Percentiles rank a stretch among this genome's conserved stretches.
phyloP scores from a whole-genome alignment of 1,140 invertebrate genomes.

The Hylaeus anthracinus region DNA sequence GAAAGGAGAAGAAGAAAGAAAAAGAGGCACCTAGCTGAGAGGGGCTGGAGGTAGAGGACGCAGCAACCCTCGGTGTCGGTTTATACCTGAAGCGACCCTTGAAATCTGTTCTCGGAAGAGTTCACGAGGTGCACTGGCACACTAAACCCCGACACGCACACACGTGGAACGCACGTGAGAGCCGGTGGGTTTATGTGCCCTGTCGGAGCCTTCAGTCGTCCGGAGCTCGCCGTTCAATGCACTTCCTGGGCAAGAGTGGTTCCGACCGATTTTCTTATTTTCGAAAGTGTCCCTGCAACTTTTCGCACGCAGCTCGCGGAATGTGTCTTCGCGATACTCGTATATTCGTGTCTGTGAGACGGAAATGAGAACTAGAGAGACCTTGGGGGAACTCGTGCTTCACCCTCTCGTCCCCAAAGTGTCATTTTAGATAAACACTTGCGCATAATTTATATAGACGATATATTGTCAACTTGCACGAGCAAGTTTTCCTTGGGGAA shows the following conservation, averaged over 20 bases:
- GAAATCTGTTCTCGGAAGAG: conserved; percentile 75
- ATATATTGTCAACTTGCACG: no score
- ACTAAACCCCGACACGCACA: conserved; percentile 45
- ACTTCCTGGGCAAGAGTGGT: conserved; percentile 37
- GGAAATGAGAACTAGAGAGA: no score
- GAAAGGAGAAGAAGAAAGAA: conserved; percentile 46
- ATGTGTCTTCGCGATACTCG: background rate
- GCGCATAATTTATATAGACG: no score
- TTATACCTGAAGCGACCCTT: conserved; percentile 75
- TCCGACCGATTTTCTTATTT: conserved; percentile 21
- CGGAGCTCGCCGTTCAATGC: conserved; percentile 61
- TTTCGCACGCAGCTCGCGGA: conserved; percentile 5
- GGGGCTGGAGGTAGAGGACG: background rate
- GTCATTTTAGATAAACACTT: no score
- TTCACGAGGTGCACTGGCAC: conserved; percentile 31
- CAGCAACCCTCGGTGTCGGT: conserved; percentile 64
- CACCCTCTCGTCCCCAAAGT: no score
- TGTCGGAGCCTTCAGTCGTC: conserved; percentile 63
- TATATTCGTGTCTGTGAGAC: no score
- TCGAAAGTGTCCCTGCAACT: background rate
- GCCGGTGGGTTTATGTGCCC: conserved; percentile 29
- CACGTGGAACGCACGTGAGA: conserved; percentile 21
- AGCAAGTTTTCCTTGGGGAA: no score
- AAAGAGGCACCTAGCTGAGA: background rate
- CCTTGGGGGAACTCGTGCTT: no score